phyloP scores from a whole-genome alignment of 2,113 vertebrate species.

The Ammodytes marinus region DNA sequence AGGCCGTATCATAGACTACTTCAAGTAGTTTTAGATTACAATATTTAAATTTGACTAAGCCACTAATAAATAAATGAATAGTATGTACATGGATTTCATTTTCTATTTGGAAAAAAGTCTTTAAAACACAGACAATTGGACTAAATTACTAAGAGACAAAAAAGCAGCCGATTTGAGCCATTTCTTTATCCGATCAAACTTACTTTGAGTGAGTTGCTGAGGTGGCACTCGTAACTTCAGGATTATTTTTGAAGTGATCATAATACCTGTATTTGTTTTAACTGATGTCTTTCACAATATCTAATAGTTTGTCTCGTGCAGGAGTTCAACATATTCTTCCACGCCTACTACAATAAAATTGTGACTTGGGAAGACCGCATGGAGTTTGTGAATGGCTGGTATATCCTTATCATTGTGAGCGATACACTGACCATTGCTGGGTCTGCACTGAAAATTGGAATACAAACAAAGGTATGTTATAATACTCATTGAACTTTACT shows the following conservation, averaged over 20 bases:
- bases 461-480: constrained; percentile 90
- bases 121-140: background rate
- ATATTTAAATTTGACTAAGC: background rate
- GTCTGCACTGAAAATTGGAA: constrained; percentile 94
- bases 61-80: background rate
- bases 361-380: constrained; percentile 89
- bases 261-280: background rate
- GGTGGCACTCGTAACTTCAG: background rate
- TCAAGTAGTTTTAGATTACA: background rate
- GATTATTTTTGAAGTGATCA: background rate
- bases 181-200: no score
- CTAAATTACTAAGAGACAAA: background rate
- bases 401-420: constrained; percentile 92
- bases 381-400: constrained; percentile 98
- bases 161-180: no score
- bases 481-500: background rate
- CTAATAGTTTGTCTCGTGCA: constrained; percentile 65
- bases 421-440: constrained; percentile 91
- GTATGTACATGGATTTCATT: background rate
- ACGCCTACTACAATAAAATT: constrained; percentile 85
- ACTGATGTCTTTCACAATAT: background rate
- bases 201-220: no score
- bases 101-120: background rate
- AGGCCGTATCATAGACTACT: background rate
- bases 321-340: constrained; percentile 91